Conservation (phyloP, 2,888 invertebrate genomes). For the Rhagonycha fulva region DNA sequence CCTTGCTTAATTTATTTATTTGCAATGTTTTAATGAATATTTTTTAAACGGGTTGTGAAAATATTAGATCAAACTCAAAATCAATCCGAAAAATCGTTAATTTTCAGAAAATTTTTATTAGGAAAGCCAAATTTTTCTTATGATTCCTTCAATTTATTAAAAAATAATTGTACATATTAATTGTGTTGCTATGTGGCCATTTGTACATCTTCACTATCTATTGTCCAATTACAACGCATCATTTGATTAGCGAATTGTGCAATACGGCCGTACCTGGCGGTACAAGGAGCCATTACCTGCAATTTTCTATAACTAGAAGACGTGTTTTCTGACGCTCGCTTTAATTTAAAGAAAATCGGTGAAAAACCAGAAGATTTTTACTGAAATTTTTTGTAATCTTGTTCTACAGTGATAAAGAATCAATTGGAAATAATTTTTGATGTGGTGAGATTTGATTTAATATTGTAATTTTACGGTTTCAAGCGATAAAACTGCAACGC, state of each 20-base stretch:
- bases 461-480: too few species aligned
- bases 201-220: neutral
- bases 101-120: too few species aligned
- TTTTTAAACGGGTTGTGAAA: neutral
- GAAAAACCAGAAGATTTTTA: neutral
- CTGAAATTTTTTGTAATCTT: neutral
- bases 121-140: neutral
- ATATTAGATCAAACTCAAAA: neutral
- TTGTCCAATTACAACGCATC: neutral
- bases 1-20: too few species aligned
- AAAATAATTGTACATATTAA: neutral
- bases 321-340: neutral
- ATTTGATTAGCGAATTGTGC: neutral
- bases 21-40: too few species aligned
- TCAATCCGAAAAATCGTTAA: neutral
- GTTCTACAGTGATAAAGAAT: neutral
- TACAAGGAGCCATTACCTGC: neutral
- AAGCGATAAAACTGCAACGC: too few species aligned
- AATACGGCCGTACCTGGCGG: too few species aligned
- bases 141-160: neutral
- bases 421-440: neutral
- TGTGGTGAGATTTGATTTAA: neutral
- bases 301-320: neutral
- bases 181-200: neutral
- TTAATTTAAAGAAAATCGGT: neutral